Base-by-base conservation (phyloP, 2,797 vertebrate species). In the Clarias platycephalus region DNA sequence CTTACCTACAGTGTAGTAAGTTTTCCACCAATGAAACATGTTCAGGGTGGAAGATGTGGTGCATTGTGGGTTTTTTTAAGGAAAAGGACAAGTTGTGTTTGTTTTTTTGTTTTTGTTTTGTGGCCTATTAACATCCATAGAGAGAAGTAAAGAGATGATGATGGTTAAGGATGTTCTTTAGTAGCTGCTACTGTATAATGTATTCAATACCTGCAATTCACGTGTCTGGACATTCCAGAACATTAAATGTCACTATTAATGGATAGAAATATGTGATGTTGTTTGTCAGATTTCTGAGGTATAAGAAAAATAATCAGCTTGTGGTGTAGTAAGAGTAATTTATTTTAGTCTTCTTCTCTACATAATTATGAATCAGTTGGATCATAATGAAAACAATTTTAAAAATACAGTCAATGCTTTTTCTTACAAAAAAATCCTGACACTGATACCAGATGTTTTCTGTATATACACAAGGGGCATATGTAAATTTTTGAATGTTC, bases 331-430 rank as follows among this genome's bases (percentile, higher is more conserved):
- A 12, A 57, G 18, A 75, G 16, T 44, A n/a, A 57, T 57, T 76
- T 0, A 0, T 55, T 55, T 55, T 4, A 2, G 31, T 63, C 26
- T 26, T 63, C 62, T 78, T 40, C 6, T 44, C 62, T 15, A 79
- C 58, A 44, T 63, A 16, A 44, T 40, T 44, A 26, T 44, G 31
- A 24, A 62, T 34, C 34, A 40, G 16, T 16, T 34, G 31, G 16
- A 62, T n/a, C 31, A 78, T 40, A n/a, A n/a, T 10, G 44, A 49
- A 49, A 49, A 44, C 44, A 44, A 44, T 87, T 84, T 55, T 53
- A 31, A 4, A 57, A 34, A 24, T 76, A 34, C n/a, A 58, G 28
- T 34, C 9, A 1, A 20, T 55, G 53, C 0, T 2, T 58, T 76
- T 76, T 10, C 31, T 75, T 31, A 58, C 28, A 28, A 49, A 55